Base-by-base conservation (phyloP, 2,113 vertebrate species). In the Coregonus clupeaformis region DNA sequence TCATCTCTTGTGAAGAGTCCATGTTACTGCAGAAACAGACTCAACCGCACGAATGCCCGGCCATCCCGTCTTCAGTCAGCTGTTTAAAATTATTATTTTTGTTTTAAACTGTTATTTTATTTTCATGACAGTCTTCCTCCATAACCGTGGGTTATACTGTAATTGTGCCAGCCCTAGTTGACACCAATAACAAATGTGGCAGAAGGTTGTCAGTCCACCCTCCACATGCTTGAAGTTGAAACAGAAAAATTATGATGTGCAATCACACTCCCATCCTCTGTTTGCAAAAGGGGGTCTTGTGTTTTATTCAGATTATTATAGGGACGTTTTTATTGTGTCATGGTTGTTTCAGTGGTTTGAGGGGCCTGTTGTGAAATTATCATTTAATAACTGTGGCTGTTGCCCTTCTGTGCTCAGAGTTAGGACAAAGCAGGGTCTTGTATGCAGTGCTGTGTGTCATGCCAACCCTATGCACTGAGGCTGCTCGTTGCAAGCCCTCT, bases 311-410 rank as follows among this genome's bases (percentile, higher is more conserved):
- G 70, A 81, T 89, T 71, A 66, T 55, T 30, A 20, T 16, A 2
- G 52, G 72, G 71, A 79, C 18, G n/a, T 78, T 82, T 82, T 82
- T 74, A 74, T 71, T 70, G 74, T 73, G 36, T 75, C 59, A 81
- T 60, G 74, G 69, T 71, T 73, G 79, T 73, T 80, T 68, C 63
- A 59, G 69, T 74, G 67, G 69, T 78, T 85, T 78, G 42, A 81
- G 67, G 77, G 82, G 69, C 70, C 69, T 87, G 78, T 82, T 78
- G 71, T 73, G 79, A 83, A 85, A 77, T 77, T 74, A 65, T 32
- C 7, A 55, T 73, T 67, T 82, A 75, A 85, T 81, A 83, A 77
- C 27, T 27, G 74, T 68, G 72, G 71, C 77, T 80, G 77, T 72
- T 22, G 20, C 42, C 69, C 24, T 68, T 66, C 66, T 79, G 78